Conservation (phyloP, 2,113 vertebrate genomes). For the Calidris pygmaea region DNA sequence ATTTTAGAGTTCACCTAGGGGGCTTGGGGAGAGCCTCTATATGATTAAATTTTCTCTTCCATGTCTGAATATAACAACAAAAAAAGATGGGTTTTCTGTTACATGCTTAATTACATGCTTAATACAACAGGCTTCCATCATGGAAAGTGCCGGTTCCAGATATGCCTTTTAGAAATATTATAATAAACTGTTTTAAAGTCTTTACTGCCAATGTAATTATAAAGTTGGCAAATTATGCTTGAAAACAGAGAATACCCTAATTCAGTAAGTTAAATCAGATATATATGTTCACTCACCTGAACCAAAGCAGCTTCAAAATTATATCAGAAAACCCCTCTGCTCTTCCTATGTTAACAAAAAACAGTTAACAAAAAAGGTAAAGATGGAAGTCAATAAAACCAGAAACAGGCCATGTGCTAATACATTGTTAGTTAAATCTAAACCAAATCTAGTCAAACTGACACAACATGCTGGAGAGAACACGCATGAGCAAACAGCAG, state of each 20-base stretch:
- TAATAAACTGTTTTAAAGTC: background rate
- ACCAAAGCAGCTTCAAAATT: background rate
- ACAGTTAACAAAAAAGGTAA: background rate
- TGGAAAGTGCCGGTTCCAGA: background rate
- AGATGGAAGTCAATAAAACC: background rate
- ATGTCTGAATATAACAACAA: background rate
- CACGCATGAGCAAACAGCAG: background rate
- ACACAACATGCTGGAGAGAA: background rate
- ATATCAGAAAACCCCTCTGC: background rate
- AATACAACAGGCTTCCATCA: background rate
- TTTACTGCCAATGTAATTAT: background rate
- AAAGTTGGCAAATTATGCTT: background rate
- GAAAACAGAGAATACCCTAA: background rate
- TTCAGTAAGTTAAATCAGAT: background rate
- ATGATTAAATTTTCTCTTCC: background rate
- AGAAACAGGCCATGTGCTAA: background rate
- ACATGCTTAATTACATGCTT: background rate
- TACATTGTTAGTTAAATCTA: background rate
- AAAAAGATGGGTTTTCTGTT: rapidly evolving
- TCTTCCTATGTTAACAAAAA: background rate
- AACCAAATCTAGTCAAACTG: background rate
- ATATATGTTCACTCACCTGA: background rate
- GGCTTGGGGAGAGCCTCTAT: background rate
- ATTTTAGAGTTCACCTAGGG: background rate
- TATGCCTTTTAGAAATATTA: background rate